These are phyloP conservation scores for Lepeophtheirus nordmannii DNA, from an alignment of 2,888 invertebrate genomes.

Conservation along the genomic window DNA sequence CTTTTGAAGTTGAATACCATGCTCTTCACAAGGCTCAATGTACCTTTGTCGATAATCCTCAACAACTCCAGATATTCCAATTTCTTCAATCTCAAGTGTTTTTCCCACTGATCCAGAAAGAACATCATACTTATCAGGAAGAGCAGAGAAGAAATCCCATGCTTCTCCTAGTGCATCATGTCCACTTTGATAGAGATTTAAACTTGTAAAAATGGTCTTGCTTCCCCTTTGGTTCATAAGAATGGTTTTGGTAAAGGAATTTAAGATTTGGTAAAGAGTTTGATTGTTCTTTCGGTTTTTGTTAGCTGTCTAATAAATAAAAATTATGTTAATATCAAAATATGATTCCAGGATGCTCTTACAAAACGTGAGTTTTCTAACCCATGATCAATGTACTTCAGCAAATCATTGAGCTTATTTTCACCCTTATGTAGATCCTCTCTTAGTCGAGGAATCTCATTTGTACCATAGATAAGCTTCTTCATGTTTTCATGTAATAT, in stretches of 20 bases:
- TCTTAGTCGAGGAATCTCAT: not conserved
- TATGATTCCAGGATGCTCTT: not conserved
- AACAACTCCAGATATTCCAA: conserved; percentile 8
- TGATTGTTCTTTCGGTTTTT: not conserved
- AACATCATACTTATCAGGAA: not conserved
- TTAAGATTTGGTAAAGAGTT: not conserved
- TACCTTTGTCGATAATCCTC: conserved; percentile 10
- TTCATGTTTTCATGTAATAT: conserved; percentile 7
- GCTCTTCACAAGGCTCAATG: conserved; percentile 2
- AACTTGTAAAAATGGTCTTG: not conserved
- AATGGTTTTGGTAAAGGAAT: not conserved
- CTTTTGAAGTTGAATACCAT: not conserved
- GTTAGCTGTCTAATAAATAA: not conserved
- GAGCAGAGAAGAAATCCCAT: not conserved
- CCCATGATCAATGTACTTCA: conserved; percentile 9
- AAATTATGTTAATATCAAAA: not conserved
- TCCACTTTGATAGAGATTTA: not conserved
- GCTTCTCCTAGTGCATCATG: not conserved
- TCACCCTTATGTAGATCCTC: conserved; percentile 2
- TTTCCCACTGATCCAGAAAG: conserved; percentile 5
- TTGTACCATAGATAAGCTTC: conserved; percentile 4
- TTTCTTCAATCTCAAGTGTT: not conserved
- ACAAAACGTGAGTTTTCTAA: not conserved
- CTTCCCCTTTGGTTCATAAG: not conserved
- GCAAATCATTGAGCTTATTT: conserved; percentile 9